Base-by-base conservation (phyloP, 2,113 vertebrate species). In the Syngnathus scovelli region DNA sequence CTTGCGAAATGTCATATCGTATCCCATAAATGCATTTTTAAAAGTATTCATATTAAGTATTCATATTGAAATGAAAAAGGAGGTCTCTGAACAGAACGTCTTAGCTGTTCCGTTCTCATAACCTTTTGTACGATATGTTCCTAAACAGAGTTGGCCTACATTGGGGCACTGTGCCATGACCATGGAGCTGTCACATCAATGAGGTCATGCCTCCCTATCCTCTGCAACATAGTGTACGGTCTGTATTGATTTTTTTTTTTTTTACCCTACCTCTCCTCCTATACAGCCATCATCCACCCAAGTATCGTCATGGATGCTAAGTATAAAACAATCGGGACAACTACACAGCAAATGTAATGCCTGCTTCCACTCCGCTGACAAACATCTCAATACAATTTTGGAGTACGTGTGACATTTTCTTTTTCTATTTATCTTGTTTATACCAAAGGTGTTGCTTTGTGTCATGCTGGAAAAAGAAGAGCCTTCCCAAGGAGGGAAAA, bases 171-270 rank as follows among this genome's bases (percentile, higher is more conserved):
- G 79, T 78, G 76, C 68, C 68, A 76, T 85, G 70, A 71, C 70
- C 37, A 68, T 64, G 67, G 63, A 60, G 81, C 81, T 83, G 83
- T 78, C 81, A 80, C 61, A 72, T 81, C 73, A 86, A 85, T 83
- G 81, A 85, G 84, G 84, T 86, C 85, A 84, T 0, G 19, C 64
- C 70, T 82, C 54, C 38, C 55, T 69, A 41, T 36, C 59, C 44
- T 71, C 62, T 66, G 66, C 51, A 60, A 36, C 38, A 60, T 39
- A 66, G 41, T 27, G 67, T 18, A 52, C 66, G n/a, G 11, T 61
- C 55, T 36, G 13, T 33, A 33, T 33, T 33, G 27, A 33, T 33
- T 58, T 16, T 58, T 2, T 36, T 58, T 15, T 6, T 36, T 58
- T 33, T 6, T 38, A 21, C 23, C 6, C 41, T 16, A 56, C 11